Evolutionary conservation across 2,888 invertebrate genomes (phyloP), one percentile per base, ranked within the genome.

Genomic region (Eupithecia centaureata): DNA sequence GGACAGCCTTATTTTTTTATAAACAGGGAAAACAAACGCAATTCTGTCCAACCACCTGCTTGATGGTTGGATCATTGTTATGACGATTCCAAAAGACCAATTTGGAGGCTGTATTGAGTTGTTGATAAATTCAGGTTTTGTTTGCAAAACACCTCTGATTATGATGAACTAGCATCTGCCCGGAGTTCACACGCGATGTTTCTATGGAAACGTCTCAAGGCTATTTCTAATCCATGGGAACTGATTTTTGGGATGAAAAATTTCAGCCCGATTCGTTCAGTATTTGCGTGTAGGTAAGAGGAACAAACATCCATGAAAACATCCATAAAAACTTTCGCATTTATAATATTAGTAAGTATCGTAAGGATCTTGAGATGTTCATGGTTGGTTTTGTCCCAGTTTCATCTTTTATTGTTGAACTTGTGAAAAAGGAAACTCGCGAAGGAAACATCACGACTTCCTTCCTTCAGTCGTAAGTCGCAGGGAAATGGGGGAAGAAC

Each of bases 381-480:
- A 18, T 18, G 0, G 42, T 42, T 42, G 18, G 18, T 42, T 38
- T 42, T 15, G 42, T 18, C 18, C 13, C n/a, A 47, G 22, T 22
- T 47, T 1, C 5, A 3, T 38, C 38, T 38, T n/a, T 38, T 38
- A n/a, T 15, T 10, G 0, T 38, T 38, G 1, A 18, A 42, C 3
- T 42, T 8, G 52, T 27, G 22, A 52, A 32, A 59, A 32, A 59
- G 57, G 61, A 57, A 63, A 58, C 63, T 63, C 56, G 60, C 47
- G 35, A 56, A 63, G 67, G 65, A 60, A 65, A 57, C 67, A 65
- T 32, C 47, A 35, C 62, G 22, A 52, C 61, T 70, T 67, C 70
- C 69, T 66, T 61, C 69, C 66, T 15, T 30, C 65, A 38, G 60
- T 63, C 63, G 61, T 65, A 63, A 65, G 69, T 63, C 42, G 18